Conservation (phyloP, 2,797 vertebrate species). For the Acanthis flammea region DNA sequence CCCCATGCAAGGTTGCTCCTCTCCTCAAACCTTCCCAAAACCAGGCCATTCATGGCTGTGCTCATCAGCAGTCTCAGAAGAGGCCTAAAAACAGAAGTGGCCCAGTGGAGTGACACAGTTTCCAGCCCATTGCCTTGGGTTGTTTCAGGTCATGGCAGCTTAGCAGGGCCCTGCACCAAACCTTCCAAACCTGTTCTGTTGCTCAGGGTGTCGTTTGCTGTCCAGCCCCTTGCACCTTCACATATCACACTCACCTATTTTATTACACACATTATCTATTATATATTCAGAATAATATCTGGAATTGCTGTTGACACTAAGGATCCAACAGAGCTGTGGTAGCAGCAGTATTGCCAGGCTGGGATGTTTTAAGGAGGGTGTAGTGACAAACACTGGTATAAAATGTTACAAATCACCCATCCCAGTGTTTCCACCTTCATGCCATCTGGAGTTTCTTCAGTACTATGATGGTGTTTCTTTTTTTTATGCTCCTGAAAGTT, state of each 20-base stretch:
- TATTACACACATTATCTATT: neutral
- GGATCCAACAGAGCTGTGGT: neutral
- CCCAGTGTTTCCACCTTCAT: neutral
- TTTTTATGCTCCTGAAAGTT: neutral
- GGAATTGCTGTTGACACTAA: neutral
- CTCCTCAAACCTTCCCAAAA: neutral
- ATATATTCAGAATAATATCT: neutral
- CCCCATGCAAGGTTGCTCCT: neutral
- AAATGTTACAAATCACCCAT: neutral
- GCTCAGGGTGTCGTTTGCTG: neutral
- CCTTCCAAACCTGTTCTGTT: neutral
- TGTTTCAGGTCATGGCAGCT: neutral
- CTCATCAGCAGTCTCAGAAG: constrained; percentile 7
- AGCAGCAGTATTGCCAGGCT: neutral
- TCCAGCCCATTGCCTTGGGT: neutral
- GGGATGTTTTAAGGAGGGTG: constrained; percentile 6
- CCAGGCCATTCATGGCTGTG: neutral
- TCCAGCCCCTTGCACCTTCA: neutral
- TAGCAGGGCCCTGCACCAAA: neutral
- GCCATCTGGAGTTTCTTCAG: neutral
- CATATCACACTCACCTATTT: fast-evolving
- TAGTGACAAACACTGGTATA: constrained; percentile 2
- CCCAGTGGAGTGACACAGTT: neutral
- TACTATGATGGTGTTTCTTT: neutral
- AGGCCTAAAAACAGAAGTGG: neutral